Evolutionary conservation across 2,888 invertebrate species (phyloP), one percentile per base, ranked within the genome.

Genomic region (Scrobipalpa costella): DNA sequence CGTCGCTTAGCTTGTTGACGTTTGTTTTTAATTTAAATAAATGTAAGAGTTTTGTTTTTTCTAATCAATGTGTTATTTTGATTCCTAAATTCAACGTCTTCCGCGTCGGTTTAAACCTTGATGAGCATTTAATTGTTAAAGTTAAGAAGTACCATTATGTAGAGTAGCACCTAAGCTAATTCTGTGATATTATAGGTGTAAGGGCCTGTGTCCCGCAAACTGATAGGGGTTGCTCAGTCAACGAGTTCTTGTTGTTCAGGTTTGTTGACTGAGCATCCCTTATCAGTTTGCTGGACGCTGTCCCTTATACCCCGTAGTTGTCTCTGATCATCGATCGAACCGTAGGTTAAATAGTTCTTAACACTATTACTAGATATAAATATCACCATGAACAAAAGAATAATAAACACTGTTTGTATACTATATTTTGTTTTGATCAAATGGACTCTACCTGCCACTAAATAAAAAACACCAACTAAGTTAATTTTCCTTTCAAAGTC

Each of bases 1-100:
- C 61, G 44, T 83, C 77, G 84, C 81, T 87, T 86, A 83, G 85
- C 84, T 86, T 90, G 90, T 90, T 90, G 82, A 86, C 84, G 86
- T 90, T 85, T 85, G 68, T 79, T 71, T 73, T 77, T 80, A 79
- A 84, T 82, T 84, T 83, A 86, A 85, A 88, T 86, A 85, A 85
- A 90, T 90, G 76, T 85, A 86, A 88, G 83, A 77, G 79, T 84
- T 82, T 85, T 85, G 83, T 86, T 89, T 88, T 11, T 81, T 67
- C 66, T 63, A 57, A 61, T 67, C 73, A 76, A 75, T 81, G 74
- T 83, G 85, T 90, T 85, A 83, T 89, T 88, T 85, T 84, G 81
- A 75, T 79, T 83, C 85, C 84, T 83, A 75, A 83, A 77, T 82
- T 83, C 76, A 79, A 79, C 77, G 84, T 89, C 84, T 88, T 86